Evolutionary conservation across 2,113 vertebrate genomes (phyloP), one percentile per base, ranked within the genome.

Genomic region (Ancistrus triradiatus): DNA sequence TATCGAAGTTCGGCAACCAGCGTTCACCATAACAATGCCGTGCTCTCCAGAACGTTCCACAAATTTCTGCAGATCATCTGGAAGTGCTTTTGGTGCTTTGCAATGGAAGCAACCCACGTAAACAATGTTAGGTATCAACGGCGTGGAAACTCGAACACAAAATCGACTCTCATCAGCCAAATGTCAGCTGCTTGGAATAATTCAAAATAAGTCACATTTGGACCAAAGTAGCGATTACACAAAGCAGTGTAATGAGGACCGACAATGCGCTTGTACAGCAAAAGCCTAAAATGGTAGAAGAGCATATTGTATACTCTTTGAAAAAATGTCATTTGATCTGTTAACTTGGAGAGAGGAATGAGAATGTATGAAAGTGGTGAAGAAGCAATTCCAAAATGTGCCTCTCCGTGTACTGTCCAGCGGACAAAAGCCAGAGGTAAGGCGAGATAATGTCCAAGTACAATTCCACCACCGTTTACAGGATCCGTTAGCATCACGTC

Each of bases 81-180:
- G 77, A 9, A 90, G 80, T 15, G 76, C 66, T 40, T 85, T 82
- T 1, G 82, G 55, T 7, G 83, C 76, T 72, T 81, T 83, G 59
- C 87, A 88, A 3, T 88, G 87, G 57, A 89, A 88, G 1, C 87
- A 85, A 4, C 84, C 82, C 0, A 88, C 77, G 31, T 88, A 80
- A 25, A 86, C 44, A 6, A 77, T 9, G 51, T 88, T 87, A 1
- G 86, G 86, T 85, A 89, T 86, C 7, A 82, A 86, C 5, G 85
- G 0, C 83, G 79, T 24, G 87, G 85, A 50, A 78, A 89, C 68
- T 89, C 87, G 52, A 90, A 86, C 4, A 89, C 84, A 77, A 89
- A 89, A 64, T 90, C 82, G 1, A 58, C 75, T 68, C 80, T 83
- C 84, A 88, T 88, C 2, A 90, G 77, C 81, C 86, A 88, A 1